A percentile compares a stretch with the other conserved stretches of the same genome.
phyloP scores from a whole-genome alignment of 2,113 vertebrate species.

The Mola mola region DNA sequence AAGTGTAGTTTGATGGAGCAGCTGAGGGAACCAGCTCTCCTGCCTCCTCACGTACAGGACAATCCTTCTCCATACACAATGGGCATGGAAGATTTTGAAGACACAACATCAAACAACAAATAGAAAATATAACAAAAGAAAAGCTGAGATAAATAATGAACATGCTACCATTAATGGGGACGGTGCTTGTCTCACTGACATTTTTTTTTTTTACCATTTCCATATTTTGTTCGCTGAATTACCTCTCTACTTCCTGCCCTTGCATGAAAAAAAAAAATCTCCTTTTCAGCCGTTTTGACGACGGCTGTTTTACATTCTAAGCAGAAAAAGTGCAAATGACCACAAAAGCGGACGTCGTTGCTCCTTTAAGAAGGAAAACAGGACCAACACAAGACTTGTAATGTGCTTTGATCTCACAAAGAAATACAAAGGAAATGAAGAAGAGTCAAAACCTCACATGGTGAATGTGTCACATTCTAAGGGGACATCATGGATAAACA shows the following conservation, averaged over 20 bases:
- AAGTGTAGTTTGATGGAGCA: slow-evolving; percentile 76
- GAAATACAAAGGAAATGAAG: slow-evolving; percentile 27
- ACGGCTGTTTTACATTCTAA: slow-evolving; percentile 65
- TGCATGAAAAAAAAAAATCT: slow-evolving; percentile 1
- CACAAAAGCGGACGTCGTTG: slow-evolving; percentile 40
- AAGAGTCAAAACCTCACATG: slow-evolving; percentile 25
- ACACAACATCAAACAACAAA: too few species aligned
- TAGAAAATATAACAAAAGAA: background rate
- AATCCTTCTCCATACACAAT: slow-evolving; percentile 10
- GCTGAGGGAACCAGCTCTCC: too few species aligned
- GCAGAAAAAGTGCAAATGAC: slow-evolving; percentile 73
- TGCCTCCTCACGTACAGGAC: too few species aligned
- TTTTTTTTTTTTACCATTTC: too few species aligned
- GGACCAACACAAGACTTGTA: slow-evolving; percentile 14
- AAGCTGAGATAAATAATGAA: slow-evolving; percentile 15
- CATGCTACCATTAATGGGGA: slow-evolving; percentile 15
- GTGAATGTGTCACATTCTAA: slow-evolving; percentile 56
- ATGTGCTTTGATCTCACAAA: slow-evolving; percentile 35
- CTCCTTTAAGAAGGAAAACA: slow-evolving; percentile 22
- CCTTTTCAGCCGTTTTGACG: slow-evolving; percentile 16
- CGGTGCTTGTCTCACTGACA: too few species aligned
- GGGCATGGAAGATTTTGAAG: too few species aligned
- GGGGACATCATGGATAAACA: slow-evolving; percentile 54
- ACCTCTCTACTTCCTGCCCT: slow-evolving; percentile 29
- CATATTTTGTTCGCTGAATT: background rate